These are phyloP conservation scores for Colius striatus DNA, from an alignment of 2,113 vertebrate genomes.

Conservation along the genomic window DNA sequence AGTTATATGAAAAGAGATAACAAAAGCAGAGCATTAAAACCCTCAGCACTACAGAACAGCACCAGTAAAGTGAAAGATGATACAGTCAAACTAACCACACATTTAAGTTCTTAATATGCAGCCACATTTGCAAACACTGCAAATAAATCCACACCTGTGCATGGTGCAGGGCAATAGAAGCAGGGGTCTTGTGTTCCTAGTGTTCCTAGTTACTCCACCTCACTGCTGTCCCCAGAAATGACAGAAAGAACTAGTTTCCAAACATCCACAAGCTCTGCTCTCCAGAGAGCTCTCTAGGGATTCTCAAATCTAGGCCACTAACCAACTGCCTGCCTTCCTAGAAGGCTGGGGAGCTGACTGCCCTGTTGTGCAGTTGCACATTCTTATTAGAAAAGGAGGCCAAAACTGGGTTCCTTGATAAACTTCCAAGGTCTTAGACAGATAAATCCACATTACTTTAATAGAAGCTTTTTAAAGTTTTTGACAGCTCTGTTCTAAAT, in stretches of 20 bases:
- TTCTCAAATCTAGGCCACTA: neutral
- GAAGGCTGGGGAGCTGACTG: neutral
- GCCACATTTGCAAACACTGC: neutral
- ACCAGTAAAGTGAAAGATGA: neutral
- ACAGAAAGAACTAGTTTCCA: neutral
- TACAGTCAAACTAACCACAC: neutral
- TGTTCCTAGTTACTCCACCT: neutral
- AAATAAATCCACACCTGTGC: neutral
- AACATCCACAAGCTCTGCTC: neutral
- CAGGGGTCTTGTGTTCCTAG: neutral
- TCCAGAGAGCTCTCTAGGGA: neutral
- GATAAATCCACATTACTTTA: slow-evolving; percentile 6
- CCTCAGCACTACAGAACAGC: neutral
- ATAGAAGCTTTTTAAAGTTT: slow-evolving; percentile 37
- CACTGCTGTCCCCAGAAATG: neutral
- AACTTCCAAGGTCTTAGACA: neutral
- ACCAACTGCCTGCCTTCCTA: neutral
- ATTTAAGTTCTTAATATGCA: neutral
- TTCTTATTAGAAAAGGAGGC: neutral
- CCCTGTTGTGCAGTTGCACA: neutral
- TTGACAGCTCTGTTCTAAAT: slow-evolving; percentile 29
- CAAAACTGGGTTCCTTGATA: neutral
- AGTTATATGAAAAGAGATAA: neutral
- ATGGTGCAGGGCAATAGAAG: neutral
- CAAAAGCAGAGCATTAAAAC: neutral